Evolutionary conservation across 1,140 invertebrate species (phyloP).

Genomic region (Thaumetopoea pityocampa): DNA sequence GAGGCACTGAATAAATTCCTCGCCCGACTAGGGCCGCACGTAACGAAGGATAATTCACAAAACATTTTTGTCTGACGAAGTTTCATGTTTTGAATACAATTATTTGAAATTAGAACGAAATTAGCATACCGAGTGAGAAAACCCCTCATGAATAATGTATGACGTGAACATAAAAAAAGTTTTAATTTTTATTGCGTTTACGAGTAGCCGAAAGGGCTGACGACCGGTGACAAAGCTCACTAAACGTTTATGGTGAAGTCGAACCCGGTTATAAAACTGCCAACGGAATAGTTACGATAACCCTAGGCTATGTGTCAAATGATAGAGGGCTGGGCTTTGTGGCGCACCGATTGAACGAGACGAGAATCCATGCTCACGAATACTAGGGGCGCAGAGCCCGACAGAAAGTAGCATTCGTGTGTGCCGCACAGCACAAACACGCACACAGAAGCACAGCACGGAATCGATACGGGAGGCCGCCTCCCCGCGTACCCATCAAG

Average conservation of each 20-base stretch:
- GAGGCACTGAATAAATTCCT: conserved; percentile 25
- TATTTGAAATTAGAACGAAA: conserved; percentile 50
- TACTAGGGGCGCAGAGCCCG: conserved; percentile 50
- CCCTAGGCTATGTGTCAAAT: conserved; percentile 36
- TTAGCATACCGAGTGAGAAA: conserved; percentile 42
- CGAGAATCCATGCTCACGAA: conserved; percentile 52
- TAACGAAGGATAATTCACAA: conserved; percentile 20
- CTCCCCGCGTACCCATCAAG: conserved; percentile 45
- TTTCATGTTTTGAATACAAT: conserved; percentile 53
- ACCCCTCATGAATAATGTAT: conserved; percentile 46
- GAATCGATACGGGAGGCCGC: conserved; percentile 57
- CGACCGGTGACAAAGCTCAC: no score
- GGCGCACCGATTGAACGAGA: conserved; percentile 49
- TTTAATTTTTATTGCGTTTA: conserved; percentile 31
- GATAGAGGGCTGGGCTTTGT: conserved; percentile 50
- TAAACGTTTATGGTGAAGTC: no score
- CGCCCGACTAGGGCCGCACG: conserved; percentile 17
- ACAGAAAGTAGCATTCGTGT: conserved; percentile 42
- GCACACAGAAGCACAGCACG: conserved; percentile 30
- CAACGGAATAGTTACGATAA: conserved; percentile 15
- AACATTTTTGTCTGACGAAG: conserved; percentile 36
- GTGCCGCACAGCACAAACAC: conserved; percentile 36
- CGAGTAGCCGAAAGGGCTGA: conserved; percentile 9
- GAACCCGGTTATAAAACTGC: conserved; percentile 6
- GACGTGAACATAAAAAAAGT: conserved; percentile 18